Conservation (phyloP, 2,797 vertebrate species). For the Phylloscopus collybita region DNA sequence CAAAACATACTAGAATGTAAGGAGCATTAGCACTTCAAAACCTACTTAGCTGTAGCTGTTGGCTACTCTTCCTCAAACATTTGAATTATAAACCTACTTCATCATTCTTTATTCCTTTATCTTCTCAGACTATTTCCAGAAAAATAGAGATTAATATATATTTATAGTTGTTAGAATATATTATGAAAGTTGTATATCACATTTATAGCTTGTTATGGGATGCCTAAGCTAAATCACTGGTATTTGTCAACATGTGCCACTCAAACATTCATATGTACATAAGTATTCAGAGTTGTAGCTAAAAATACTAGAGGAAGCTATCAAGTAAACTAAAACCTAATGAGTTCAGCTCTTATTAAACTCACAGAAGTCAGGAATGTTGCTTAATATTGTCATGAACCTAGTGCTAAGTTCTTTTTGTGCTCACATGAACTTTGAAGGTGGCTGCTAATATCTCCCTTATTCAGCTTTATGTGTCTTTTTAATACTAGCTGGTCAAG, state of each 20-base stretch:
- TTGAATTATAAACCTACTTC: background rate
- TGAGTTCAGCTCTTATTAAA: background rate
- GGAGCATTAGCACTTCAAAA: background rate
- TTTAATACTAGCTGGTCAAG: background rate
- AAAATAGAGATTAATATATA: background rate
- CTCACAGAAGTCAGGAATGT: background rate
- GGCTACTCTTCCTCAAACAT: background rate
- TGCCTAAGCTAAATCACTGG: background rate
- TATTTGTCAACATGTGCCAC: background rate
- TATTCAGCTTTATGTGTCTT: background rate
- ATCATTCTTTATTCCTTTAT: background rate
- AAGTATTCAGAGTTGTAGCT: background rate
- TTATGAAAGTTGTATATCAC: background rate
- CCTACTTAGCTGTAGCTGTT: background rate
- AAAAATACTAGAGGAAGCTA: background rate
- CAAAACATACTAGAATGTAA: background rate
- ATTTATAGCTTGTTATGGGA: background rate
- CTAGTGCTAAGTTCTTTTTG: background rate
- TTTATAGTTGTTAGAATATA: background rate
- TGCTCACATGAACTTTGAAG: background rate
- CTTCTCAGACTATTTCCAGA: background rate
- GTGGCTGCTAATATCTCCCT: background rate
- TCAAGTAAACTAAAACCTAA: background rate
- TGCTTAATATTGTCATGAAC: background rate
- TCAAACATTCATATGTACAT: background rate